Percentiles rank a stretch among this genome's conserved stretches.
Conservation (phyloP, 2,113 vertebrate genomes). For the Okapia johnstoni region DNA sequence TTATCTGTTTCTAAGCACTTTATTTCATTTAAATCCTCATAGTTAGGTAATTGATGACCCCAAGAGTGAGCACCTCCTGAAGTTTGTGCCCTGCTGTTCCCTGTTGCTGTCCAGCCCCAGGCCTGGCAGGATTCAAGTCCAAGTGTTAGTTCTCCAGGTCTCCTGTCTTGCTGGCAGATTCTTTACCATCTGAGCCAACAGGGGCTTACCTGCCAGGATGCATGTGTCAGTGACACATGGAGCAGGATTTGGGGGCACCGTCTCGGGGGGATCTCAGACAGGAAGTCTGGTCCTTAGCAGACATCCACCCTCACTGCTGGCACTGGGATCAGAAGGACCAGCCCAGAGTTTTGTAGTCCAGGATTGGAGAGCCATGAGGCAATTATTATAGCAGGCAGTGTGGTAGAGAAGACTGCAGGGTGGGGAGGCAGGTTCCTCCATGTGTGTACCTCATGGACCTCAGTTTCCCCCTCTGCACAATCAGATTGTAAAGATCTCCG, state of each 20-base stretch:
- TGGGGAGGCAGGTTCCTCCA: background rate
- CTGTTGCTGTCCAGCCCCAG: too few species aligned
- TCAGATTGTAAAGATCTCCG: background rate
- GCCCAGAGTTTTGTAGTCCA: background rate
- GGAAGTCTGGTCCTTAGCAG: background rate
- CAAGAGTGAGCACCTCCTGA: background rate
- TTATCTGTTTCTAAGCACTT: background rate
- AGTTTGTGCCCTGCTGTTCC: background rate
- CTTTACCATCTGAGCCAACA: background rate
- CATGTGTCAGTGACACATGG: rapidly evolving
- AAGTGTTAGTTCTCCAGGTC: background rate
- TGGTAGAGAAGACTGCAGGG: background rate
- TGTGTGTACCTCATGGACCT: background rate
- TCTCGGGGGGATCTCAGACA: background rate
- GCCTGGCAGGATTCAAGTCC: background rate
- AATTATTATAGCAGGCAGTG: rapidly evolving
- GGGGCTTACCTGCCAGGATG: background rate
- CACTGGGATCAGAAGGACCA: background rate
- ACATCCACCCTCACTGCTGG: background rate
- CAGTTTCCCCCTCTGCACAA: background rate
- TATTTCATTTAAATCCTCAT: background rate
- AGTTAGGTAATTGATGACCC: background rate
- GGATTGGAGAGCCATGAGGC: background rate
- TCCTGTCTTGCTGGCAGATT: background rate
- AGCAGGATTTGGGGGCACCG: background rate